Conservation (phyloP, 1,140 invertebrate genomes). For the Conus ventricosus region DNA sequence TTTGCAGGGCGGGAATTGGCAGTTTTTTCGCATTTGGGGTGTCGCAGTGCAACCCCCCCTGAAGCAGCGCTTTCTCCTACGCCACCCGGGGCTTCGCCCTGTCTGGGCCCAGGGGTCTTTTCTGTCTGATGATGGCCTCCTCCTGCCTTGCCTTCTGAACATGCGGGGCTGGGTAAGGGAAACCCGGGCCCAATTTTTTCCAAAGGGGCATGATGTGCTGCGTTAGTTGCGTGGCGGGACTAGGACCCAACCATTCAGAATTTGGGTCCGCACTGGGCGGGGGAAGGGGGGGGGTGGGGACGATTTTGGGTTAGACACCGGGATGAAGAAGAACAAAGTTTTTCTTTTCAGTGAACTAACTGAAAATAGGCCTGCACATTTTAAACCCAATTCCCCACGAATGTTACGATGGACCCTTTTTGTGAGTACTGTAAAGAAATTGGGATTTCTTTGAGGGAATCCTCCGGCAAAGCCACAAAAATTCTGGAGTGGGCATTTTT, state of each 20-base stretch:
- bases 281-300: not conserved
- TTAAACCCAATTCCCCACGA: too few species aligned
- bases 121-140: slow-evolving; percentile 99
- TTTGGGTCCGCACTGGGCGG: not conserved
- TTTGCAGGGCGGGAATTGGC: slow-evolving; percentile 95
- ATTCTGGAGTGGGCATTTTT: too few species aligned
- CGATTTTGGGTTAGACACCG: not conserved
- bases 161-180: slow-evolving; percentile 1
- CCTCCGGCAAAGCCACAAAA: too few species aligned
- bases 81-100: slow-evolving; percentile 99
- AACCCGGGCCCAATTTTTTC: not conserved
- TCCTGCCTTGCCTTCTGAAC: slow-evolving; percentile 98
- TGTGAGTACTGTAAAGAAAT: too few species aligned
- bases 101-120: slow-evolving; percentile 99
- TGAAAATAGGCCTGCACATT: too few species aligned
- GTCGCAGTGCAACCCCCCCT: slow-evolving; percentile 99
- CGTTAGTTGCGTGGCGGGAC: not conserved
- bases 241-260: slow-evolving; percentile 23
- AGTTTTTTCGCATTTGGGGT: too few species aligned
- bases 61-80: slow-evolving; percentile 99
- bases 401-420: too few species aligned
- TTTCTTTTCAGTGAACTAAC: too few species aligned
- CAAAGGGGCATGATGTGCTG: slow-evolving; percentile 20
- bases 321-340: too few species aligned
- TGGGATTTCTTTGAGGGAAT: too few species aligned